phyloP scores from a whole-genome alignment of 2,113 vertebrate species.

The Pachyramphus minor region DNA sequence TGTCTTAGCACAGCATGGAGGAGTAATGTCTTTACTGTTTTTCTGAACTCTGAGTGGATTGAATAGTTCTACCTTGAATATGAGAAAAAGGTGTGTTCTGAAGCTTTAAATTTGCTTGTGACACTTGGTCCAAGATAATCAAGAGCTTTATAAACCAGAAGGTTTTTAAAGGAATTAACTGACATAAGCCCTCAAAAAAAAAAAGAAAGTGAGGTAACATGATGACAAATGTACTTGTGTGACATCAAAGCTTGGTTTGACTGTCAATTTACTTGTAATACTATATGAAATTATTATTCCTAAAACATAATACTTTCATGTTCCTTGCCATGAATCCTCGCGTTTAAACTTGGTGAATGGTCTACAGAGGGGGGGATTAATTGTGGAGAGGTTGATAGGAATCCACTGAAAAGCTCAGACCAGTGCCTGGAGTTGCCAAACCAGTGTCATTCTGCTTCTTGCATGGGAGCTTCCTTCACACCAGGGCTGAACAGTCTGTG shows the following conservation, averaged over 20 bases:
- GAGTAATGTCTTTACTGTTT: not conserved
- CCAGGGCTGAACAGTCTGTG: not conserved
- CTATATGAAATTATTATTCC: not conserved
- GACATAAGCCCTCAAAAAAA: not conserved
- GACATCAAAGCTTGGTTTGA: not conserved
- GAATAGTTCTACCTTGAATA: not conserved
- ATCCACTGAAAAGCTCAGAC: not conserved
- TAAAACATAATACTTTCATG: not conserved
- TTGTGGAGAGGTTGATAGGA: not conserved
- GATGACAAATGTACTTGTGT: rapidly evolving
- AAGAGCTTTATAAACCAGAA: not conserved
- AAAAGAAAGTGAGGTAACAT: too few relatives aligned
- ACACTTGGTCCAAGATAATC: not conserved
- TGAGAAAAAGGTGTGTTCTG: not conserved
- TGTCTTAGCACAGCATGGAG: not conserved
- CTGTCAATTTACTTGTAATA: not conserved
- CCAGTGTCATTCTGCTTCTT: not conserved
- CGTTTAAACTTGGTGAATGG: not conserved
- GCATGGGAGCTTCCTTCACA: not conserved
- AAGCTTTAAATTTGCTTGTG: not conserved
- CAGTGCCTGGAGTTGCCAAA: not conserved
- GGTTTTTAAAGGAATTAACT: not conserved
- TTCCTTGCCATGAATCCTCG: not conserved
- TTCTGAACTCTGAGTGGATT: not conserved
- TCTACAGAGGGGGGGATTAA: not conserved